Evolutionary conservation across 2,113 vertebrate genomes (phyloP), one percentile per base, ranked within the genome.

Genomic region (Sinocyclocheilus maitianheensis): DNA sequence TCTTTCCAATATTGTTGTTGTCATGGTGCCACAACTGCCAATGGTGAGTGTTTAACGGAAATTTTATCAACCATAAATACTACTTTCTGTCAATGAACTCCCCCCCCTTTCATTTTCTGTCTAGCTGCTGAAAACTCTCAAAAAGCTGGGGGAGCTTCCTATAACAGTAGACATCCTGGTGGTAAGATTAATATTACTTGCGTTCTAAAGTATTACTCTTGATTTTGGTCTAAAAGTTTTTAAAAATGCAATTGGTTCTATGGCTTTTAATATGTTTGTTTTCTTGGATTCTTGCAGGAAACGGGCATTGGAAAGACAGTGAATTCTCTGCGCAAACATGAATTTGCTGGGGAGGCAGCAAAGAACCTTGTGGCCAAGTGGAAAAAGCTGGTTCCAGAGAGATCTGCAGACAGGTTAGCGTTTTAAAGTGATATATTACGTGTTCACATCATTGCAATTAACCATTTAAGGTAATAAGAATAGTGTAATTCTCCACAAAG

Each of bases 131-230:
- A 99, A 99, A 89, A 97, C 96, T 79, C 94, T 99, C 85, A 99
- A 97, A 94, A 96, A 96, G 88, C 95, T 99, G 87, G 95, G 96
- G 22, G 96, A 97, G 34, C 92, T 99, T 88, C 97, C 97, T 34
- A 98, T 99, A 93, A 99, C 98, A 0, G 96, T 99, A 91, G 97
- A 99, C 76, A 97, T 99, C 83, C 95, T 99, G 55, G 97, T 96
- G 97, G 98, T 99, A 96, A 97, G 96, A 90, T 58, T 11, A 55
- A 72, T 34, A 34, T 34, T 48, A 40, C 76, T 58, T 60, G 3
- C 30, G 6, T 48, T 83, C 18, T 55, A 13, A 20, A 46, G 22
- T 24, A 34, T 14, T 76, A 12, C 63, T 34, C 16, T 81, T 81
- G 53, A 8, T 14, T 34, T 81, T 63, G 24, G 12, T 74, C 24